Base-by-base conservation (phyloP, 2,113 vertebrate species). In the Laterallus jamaicensis region DNA sequence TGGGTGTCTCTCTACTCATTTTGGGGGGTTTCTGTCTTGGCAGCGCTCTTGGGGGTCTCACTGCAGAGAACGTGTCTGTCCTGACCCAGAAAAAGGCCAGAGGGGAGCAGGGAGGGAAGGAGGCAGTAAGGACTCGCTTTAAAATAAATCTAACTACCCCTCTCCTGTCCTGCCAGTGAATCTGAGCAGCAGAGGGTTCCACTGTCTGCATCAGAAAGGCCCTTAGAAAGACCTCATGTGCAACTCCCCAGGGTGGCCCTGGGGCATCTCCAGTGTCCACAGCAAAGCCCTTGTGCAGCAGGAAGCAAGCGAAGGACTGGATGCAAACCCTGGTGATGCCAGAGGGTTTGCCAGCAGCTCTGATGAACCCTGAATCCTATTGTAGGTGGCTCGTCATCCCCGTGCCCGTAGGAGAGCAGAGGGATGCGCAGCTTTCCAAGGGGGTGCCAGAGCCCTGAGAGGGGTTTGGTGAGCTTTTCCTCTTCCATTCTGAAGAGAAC, bases 1-100 rank as follows among this genome's bases (percentile, higher is more conserved):
- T 22, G 69, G 88, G 92, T 26, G 86, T n/a, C 44, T 68, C 44
- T 15, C 71, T 49, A 75, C 68, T 92, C 91, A 88, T 93, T 75
- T 92, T 68, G 25, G 47, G 69, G 64, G 60, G 73, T 70, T 91
- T 92, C 73, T 88, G 69, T 86, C 64, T 70, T 24, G 78, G 52
- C 80, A 70, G 60, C 15, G 2, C 49, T 54, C 79, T 49, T 83
- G 22, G 55, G 60, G 67, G 78, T 68, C 87, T 56, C 35, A 42
- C 70, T 80, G 82, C 63, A 40, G 75, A 52, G 66, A 60, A 79
- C 21, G 28, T 76, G 52, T 68, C 74, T 88, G 82, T 69, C 54
- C 68, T 42, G 56, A 24, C 71, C 55, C n/a, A 5, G 1, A 39
- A 56, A 60, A 86, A 64, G 49, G 74, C 44, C 49, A 52, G 55